Conservation (phyloP, 2,113 vertebrate genomes). For the Tichodroma muraria region DNA sequence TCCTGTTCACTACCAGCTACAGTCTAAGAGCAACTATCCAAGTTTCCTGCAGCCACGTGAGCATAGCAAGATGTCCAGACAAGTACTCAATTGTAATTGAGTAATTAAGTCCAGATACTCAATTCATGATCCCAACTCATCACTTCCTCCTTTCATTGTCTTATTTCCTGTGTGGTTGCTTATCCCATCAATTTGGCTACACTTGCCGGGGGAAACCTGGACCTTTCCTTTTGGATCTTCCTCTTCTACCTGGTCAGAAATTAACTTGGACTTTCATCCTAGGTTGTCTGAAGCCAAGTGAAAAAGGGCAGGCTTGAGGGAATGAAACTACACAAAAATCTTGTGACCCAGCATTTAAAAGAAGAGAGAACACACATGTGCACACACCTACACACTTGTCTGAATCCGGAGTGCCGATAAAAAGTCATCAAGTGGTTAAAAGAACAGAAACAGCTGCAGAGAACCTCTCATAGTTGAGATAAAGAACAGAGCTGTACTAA, state of each 20-base stretch:
- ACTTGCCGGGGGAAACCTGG: not conserved
- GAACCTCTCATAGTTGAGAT: not conserved
- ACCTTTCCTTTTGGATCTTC: not conserved
- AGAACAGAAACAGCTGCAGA: not conserved
- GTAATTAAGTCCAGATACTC: too few relatives aligned
- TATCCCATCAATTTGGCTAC: not conserved
- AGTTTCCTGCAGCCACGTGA: not conserved
- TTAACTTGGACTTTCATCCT: not conserved
- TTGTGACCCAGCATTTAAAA: not conserved
- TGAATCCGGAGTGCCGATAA: not conserved
- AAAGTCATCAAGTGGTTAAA: not conserved
- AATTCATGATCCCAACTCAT: not conserved
- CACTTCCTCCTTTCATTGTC: not conserved
- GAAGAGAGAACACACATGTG: not conserved
- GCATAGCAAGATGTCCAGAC: not conserved
- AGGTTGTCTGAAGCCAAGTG: not conserved
- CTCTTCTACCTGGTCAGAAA: not conserved
- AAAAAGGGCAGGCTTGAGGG: not conserved
- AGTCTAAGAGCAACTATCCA: not conserved
- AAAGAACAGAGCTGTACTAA: not conserved
- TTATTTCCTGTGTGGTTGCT: not conserved
- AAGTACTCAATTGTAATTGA: too few relatives aligned
- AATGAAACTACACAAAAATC: not conserved
- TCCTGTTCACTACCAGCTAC: not conserved
- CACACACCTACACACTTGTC: not conserved